Base-by-base conservation (phyloP, 1,140 invertebrate species). In the Melipona quadrifasciata region DNA sequence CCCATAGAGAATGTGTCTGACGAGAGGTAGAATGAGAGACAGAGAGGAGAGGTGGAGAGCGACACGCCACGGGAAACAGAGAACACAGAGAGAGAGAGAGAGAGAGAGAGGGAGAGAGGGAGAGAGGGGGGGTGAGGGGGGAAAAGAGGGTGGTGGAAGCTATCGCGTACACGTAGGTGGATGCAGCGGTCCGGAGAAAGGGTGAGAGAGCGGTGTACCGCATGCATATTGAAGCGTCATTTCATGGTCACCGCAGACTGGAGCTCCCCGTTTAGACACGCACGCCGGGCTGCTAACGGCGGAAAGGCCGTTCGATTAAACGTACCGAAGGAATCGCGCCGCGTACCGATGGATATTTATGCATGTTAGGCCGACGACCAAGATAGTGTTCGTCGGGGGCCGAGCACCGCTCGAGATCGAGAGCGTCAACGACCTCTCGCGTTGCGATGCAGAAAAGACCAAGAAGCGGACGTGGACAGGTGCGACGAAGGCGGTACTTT, bases 171-270 rank as follows among this genome's bases (percentile, higher is more conserved):
- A 57, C 73, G 80, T 85, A 76, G 65, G 78, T 86, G 80, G 79
- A 86, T 77, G 70, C 61, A 61, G 73, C 74, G 34, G 71, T 31
- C 57, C 51, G 70, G 65, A 61, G 70, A 87, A 85, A 88, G 90
- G 90, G 86, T 85, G 87, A 85, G 82, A 85, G 87, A 87, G 80
- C 82, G 87, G 90, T 84, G 88, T 78, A 91, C 85, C 85, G 87
- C 90, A 90, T 91, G 88, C 90, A 91, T 91, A 91, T 91, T 90
- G 91, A 91, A 92, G 88, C 91, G 86, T 92, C 91, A 91, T 92
- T 92, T 91, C 90, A 92, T 91, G 91, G 90, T 92, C 90, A 92
- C 88, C 84, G 84, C 90, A 90, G 88, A 90, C 85, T 70, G 85
- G 83, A 84, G 85, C 71, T 88, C 72, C 83, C 65, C 80, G 73